Percentiles rank a stretch among this genome's conserved stretches.
These are phyloP conservation scores for Phylloscopus trochiloides DNA, from an alignment of 2,113 vertebrate species.

Conservation along the genomic window DNA sequence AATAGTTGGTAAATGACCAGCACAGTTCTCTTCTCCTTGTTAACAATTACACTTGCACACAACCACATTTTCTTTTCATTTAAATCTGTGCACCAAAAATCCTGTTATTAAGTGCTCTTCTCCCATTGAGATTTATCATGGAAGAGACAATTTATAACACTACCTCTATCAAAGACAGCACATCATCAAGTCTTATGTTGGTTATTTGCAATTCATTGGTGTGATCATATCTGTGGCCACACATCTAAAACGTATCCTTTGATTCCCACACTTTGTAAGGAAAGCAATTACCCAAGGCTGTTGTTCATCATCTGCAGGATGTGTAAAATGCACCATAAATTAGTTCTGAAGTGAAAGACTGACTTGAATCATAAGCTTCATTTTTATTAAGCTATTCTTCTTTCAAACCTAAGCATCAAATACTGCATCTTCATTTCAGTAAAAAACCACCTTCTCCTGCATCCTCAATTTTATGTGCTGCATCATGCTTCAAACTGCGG, in stretches of 20 bases:
- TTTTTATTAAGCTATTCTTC: slow-evolving; percentile 17
- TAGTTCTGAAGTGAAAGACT: slow-evolving; percentile 11
- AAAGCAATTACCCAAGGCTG: background rate
- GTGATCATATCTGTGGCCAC: background rate
- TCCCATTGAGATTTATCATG: background rate
- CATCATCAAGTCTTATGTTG: background rate
- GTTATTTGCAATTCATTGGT: slow-evolving; percentile 8
- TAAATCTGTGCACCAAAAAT: background rate
- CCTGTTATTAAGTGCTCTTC: background rate
- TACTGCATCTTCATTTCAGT: background rate
- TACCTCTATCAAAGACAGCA: background rate
- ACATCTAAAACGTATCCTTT: slow-evolving; percentile 3
- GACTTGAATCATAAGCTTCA: slow-evolving; percentile 19
- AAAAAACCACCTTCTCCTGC: background rate
- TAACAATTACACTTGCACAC: background rate
- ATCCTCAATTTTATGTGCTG: background rate
- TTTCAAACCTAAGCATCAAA: slow-evolving; percentile 3
- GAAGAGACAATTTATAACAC: background rate
- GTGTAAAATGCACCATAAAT: background rate
- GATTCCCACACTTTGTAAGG: background rate
- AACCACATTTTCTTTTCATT: background rate
- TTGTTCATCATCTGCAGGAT: background rate
- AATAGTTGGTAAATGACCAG: background rate
- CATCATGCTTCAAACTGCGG: background rate
- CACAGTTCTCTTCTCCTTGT: background rate